Conservation (phyloP, 2,113 vertebrate species). For the Rhombomys opimus region DNA sequence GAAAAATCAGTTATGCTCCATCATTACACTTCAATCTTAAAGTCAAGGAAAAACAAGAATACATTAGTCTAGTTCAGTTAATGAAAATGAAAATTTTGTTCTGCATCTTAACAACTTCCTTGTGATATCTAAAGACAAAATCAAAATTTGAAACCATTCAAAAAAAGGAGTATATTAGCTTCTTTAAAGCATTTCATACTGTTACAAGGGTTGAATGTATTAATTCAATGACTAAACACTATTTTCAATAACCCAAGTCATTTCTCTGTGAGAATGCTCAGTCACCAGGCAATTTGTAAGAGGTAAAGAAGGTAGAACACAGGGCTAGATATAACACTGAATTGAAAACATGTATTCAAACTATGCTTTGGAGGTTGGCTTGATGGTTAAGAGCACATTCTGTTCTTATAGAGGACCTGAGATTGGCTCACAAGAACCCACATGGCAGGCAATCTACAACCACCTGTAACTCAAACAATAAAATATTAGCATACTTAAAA, state of each 20-base stretch:
- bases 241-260: background rate
- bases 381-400: background rate
- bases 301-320: background rate
- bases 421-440: background rate
- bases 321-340: background rate
- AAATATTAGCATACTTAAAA: too few species aligned
- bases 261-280: slow-evolving; percentile 2
- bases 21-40: background rate
- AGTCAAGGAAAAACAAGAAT: background rate
- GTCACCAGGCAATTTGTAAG: background rate
- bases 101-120: background rate
- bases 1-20: background rate
- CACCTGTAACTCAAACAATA: background rate
- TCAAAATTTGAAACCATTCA: slow-evolving; percentile 5
- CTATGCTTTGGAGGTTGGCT: background rate
- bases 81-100: background rate
- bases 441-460: background rate
- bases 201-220: too few species aligned
- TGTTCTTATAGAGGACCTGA: background rate
- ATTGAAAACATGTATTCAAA: background rate
- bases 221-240: background rate
- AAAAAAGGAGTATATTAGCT: background rate
- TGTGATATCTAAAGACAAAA: slow-evolving; percentile 25
- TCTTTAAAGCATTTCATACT: background rate
- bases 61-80: background rate